These are phyloP conservation scores for Tetranychus piercei DNA, from an alignment of 2,888 invertebrate species.

Conservation along the genomic window DNA sequence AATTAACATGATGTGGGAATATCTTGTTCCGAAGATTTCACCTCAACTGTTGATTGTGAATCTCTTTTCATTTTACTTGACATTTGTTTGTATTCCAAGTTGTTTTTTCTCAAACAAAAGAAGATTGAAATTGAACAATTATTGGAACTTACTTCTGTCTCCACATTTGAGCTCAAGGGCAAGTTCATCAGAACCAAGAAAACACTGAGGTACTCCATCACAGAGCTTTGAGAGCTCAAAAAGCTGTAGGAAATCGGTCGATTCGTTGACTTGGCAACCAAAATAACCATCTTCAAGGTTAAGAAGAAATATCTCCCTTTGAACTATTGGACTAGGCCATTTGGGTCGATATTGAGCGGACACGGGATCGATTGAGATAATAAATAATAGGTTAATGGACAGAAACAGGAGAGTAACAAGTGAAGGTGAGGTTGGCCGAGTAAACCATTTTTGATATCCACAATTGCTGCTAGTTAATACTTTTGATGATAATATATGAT, in stretches of 20 bases:
- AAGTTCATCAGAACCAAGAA: conserved; percentile 75
- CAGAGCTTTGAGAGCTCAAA: conserved; percentile 85
- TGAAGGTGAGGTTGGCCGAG: neutral
- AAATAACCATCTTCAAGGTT: conserved; percentile 93
- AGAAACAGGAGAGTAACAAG: neutral
- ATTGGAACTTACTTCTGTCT: conserved; percentile 44
- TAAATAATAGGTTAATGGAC: neutral
- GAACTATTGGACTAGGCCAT: conserved; percentile 30
- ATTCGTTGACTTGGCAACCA: conserved; percentile 91
- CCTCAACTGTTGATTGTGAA: too few species aligned
- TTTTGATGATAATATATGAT: too few species aligned
- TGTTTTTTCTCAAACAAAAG: too few species aligned
- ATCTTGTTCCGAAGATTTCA: too few species aligned
- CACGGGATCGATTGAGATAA: neutral
- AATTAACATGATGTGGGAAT: too few species aligned
- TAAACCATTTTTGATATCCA: too few species aligned
- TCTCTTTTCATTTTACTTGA: too few species aligned
- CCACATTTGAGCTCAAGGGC: conserved; percentile 76
- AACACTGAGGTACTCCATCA: conserved; percentile 75
- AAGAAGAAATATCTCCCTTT: conserved; percentile 74
- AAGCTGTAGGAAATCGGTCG: conserved; percentile 78
- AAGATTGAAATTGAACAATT: too few species aligned
- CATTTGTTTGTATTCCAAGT: too few species aligned
- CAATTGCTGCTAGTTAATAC: too few species aligned
- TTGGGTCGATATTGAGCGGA: conserved; percentile 26